phyloP scores from a whole-genome alignment of 2,113 vertebrate genomes.

The Actenoides lindsayi region DNA sequence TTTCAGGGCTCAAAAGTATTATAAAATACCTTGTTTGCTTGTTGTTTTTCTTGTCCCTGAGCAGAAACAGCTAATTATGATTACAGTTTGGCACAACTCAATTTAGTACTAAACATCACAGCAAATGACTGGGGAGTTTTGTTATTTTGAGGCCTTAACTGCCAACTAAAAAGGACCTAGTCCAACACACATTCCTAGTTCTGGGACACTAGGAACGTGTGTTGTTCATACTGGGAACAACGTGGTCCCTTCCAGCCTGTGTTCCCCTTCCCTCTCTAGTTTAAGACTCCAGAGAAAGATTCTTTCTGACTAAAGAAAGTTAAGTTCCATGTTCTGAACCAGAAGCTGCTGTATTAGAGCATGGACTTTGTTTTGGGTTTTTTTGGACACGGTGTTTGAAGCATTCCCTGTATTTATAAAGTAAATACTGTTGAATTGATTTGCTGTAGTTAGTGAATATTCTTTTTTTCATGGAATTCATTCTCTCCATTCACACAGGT shows the following conservation, averaged over 20 bases:
- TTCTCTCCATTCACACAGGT: not conserved
- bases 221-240: not conserved
- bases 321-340: not conserved
- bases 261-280: not conserved
- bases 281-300: not conserved
- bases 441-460: not conserved
- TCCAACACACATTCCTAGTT: not conserved
- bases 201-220: too few species aligned
- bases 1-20: not conserved
- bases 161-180: not conserved
- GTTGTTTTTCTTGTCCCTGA: not conserved
- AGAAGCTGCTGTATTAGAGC: not conserved
- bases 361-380: not conserved
- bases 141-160: not conserved
- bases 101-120: not conserved
- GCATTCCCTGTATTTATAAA: not conserved
- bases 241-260: not conserved
- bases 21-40: not conserved
- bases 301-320: not conserved
- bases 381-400: not conserved
- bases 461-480: not conserved
- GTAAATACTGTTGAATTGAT: not conserved
- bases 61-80: not conserved
- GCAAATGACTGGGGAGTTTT: not conserved
- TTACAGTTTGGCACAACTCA: not conserved